Percentiles rank a stretch among this genome's conserved stretches.
These are phyloP conservation scores for Drosophila pectinifera DNA, from an alignment of 1,140 invertebrate species.

Conservation along the genomic window DNA sequence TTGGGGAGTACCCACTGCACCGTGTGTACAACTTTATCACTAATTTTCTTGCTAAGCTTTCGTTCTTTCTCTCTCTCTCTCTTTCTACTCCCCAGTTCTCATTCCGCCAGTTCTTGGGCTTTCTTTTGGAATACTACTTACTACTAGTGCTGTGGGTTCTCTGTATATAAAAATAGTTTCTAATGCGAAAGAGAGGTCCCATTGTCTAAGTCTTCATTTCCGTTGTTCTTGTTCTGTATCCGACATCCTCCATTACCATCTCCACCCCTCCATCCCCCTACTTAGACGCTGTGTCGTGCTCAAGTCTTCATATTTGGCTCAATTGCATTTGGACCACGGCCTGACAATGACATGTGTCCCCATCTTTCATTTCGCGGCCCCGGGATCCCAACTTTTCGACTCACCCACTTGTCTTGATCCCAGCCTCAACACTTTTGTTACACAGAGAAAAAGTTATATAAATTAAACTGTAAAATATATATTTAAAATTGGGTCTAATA, in stretches of 20 bases:
- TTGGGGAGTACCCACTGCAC: neutral
- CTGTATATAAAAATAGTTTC: slow-evolving; percentile 33
- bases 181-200: slow-evolving; percentile 34
- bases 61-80: neutral
- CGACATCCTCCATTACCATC: slow-evolving; percentile 11
- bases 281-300: slow-evolving; percentile 58
- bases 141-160: neutral
- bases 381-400: neutral
- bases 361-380: slow-evolving; percentile 2
- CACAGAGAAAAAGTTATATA: slow-evolving; percentile 1
- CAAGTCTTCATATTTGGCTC: slow-evolving; percentile 61
- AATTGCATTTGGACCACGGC: slow-evolving; percentile 54
- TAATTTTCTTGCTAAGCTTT: slow-evolving; percentile 19
- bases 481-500: neutral
- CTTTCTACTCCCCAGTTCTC: neutral
- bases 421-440: slow-evolving; percentile 30
- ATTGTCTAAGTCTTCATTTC: slow-evolving; percentile 57
- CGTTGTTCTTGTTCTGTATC: slow-evolving; percentile 20
- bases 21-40: slow-evolving; percentile 26
- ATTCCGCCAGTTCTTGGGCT: slow-evolving; percentile 22
- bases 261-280: slow-evolving; percentile 6
- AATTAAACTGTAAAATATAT: neutral
- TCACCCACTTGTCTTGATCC: slow-evolving; percentile 27
- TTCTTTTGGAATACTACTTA: slow-evolving; percentile 27
- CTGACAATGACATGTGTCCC: slow-evolving; percentile 48